Conservation (phyloP, 2,888 invertebrate genomes). For the Pyrrhosoma nymphula region DNA sequence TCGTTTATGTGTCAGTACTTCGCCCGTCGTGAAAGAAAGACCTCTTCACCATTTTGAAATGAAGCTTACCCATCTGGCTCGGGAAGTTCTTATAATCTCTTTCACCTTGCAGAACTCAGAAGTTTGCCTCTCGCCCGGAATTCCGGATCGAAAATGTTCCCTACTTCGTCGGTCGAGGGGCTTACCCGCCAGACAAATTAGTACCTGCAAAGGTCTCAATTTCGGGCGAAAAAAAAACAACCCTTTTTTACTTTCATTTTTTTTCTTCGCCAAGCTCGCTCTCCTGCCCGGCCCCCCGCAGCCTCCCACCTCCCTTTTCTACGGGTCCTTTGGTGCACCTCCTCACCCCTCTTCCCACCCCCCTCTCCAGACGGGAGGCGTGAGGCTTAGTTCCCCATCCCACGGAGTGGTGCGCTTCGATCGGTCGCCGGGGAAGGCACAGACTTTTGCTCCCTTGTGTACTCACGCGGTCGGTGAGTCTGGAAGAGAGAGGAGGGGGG, state of each 20-base stretch:
- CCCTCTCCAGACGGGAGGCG: background rate
- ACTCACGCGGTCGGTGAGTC: background rate
- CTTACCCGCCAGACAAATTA: conserved; percentile 3
- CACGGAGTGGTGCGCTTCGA: background rate
- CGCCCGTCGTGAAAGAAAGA: too few relatives aligned
- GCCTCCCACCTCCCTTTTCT: too few relatives aligned
- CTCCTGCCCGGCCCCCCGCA: background rate
- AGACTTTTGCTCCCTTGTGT: background rate
- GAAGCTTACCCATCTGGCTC: background rate
- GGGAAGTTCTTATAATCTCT: background rate
- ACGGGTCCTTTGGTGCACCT: background rate
- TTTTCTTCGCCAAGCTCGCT: background rate
- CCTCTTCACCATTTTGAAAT: too few relatives aligned
- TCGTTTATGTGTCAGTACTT: too few relatives aligned
- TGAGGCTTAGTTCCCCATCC: background rate
- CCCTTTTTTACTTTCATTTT: background rate
- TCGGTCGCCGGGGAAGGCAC: background rate
- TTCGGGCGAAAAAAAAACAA: background rate
- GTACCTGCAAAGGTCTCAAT: conserved; percentile 20
- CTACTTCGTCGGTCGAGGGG: background rate
- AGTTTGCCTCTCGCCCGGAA: background rate
- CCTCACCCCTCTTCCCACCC: too few relatives aligned
- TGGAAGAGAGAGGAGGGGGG: background rate
- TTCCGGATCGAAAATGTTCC: background rate
- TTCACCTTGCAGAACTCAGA: background rate